Base-by-base conservation (phyloP, 53 echinoderm and acorn worm species). In the Henricia sp. region DNA sequence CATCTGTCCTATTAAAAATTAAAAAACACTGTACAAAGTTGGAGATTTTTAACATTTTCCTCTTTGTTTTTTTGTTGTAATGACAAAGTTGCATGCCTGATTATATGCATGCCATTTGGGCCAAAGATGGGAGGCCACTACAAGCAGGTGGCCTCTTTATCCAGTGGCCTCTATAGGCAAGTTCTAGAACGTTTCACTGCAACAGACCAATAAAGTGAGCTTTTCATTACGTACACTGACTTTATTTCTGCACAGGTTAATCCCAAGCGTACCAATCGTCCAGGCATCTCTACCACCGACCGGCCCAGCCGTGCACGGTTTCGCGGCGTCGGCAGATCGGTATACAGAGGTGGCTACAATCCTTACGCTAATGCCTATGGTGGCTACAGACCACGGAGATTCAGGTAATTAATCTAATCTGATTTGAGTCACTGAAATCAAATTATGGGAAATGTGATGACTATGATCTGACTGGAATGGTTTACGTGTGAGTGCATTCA, bases 251-350 rank as follows among this genome's bases (percentile, higher is more conserved):
- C 8, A 21, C 67, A 95, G 95, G 93, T 93, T 16, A 86, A 62
- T 50, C 59, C 84, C 14, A 95, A 95, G 68, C 86, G 95, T 69
- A 95, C 95, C 46, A 95, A 95, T 67, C 88, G 95, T 30, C 95
- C 95, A 0, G 95, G 95, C 27, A 95, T 95, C 37, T 88, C 88
- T 41, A 91, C 93, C 13, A 95, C 95, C 76, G 90, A 95, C 74
- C 85, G 92, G 3, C 93, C 93, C 3, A 77, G 83, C 1, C 91
- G 95, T 40, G 82, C 85, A 21, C 80, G 91, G 6, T 68, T 60
- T 48, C 59, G 82, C 3, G 85, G 88, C 30, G 71, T 70, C 23
- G 77, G 87, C 16, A 60, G 90, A n/a, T 57, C 75, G 4, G 58
- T 74, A 35, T 70, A 77, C 58, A 72, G 88, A 28, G 85, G 90